Conservation (phyloP, 2,888 invertebrate genomes). For the Chirona hameri region DNA sequence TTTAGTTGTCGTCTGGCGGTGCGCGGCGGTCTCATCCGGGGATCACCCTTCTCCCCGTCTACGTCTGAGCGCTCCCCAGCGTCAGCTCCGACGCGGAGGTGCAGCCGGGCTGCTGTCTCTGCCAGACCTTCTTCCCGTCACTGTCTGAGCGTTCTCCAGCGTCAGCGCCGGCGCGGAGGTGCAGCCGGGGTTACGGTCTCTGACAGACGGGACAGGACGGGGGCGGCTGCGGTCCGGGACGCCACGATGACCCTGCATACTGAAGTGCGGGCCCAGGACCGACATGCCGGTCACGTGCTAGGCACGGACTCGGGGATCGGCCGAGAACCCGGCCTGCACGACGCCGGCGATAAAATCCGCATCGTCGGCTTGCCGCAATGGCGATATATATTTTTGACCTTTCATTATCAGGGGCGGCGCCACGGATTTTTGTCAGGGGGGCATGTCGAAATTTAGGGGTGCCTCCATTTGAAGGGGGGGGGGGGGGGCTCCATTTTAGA, state of each 20-base stretch:
- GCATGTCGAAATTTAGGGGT: no score
- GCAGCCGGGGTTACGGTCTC: not conserved
- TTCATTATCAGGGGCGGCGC: no score
- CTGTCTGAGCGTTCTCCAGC: not conserved
- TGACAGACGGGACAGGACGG: no score
- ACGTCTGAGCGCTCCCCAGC: not conserved
- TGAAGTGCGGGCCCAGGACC: not conserved
- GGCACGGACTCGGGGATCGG: no score
- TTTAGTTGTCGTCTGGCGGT: slow-evolving; percentile 24
- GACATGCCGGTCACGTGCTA: no score
- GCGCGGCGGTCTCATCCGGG: not conserved
- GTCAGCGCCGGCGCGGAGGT: not conserved
- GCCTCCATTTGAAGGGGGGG: no score
- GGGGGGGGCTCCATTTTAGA: no score
- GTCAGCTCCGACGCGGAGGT: not conserved
- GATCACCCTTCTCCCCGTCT: not conserved
- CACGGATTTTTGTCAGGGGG: no score
- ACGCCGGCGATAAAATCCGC: no score
- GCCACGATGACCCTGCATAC: not conserved
- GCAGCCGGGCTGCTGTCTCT: not conserved
- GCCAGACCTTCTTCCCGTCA: not conserved
- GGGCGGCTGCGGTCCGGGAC: not conserved
- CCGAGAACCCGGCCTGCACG: no score
- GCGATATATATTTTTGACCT: no score
- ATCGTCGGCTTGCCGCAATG: no score